Evolutionary conservation across 2,113 vertebrate genomes (phyloP), one percentile per base, ranked within the genome.

Genomic region (Melanocharis versteri): DNA sequence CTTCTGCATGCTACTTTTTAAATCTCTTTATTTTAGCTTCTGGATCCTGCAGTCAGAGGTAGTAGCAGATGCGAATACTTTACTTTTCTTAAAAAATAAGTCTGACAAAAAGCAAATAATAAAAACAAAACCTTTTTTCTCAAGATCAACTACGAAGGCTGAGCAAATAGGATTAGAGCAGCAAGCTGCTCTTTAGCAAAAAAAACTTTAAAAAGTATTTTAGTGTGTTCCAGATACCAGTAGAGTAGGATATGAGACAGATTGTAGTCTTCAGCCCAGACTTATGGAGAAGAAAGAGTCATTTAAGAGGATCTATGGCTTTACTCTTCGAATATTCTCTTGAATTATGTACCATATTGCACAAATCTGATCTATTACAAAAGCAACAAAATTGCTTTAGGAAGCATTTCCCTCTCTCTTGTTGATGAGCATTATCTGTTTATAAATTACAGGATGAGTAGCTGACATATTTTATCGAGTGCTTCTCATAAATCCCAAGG

Each of bases 311-410:
- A 92, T 71, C 33, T 89, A 45, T 45, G 33, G 37, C 47, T 89
- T 94, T 48, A 30, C 17, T 86, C 47, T 56, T 85, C 10, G 10
- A 81, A 70, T 61, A 89, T 50, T 89, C 33, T 65, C 81, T 70
- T 81, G 51, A 92, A 86, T 72, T 90, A 89, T 57, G 33, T 47
- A 62, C 50, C 60, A 60, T 66, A 58, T 54, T 48, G 40, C 44
- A 89, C 51, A 91, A 87, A 89, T 73, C 48, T 87, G 50, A 90
- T 90, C 42, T 60, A 80, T 77, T 84, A 86, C 50, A 93, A 86
- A 90, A 37, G 50, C 86, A 92, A 73, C 4, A 78, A 42, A 47
- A 89, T 27, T 72, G 64, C 64, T 75, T 91, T 56, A 72, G 70
- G 82, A 94, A 93, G 50, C 23, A 30, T 54, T 90, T 83, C 54